These are phyloP conservation scores for Sitta europaea DNA, from an alignment of 2,113 vertebrate genomes.

Conservation along the genomic window DNA sequence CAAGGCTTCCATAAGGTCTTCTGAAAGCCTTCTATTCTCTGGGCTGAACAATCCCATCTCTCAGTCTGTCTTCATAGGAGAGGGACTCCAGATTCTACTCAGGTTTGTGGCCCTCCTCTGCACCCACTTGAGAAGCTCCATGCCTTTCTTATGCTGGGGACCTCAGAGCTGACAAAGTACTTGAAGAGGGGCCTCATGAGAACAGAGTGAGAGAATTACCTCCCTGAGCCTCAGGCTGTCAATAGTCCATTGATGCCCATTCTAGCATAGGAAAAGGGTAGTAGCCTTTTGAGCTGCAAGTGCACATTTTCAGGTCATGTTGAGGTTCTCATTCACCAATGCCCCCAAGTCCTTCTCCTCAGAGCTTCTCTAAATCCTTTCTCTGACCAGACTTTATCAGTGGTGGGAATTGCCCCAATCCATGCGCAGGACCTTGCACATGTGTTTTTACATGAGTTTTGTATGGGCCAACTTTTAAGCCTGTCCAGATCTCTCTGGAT, in stretches of 20 bases:
- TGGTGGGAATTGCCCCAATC: neutral
- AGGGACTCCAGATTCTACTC: neutral
- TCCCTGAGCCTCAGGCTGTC: neutral
- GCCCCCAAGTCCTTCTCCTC: neutral
- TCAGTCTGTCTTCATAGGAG: neutral
- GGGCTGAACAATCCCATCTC: neutral
- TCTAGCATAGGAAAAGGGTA: neutral
- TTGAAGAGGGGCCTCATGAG: fast-evolving
- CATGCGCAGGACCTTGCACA: neutral
- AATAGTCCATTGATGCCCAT: neutral
- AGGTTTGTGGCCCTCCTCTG: neutral
- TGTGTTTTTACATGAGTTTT: neutral
- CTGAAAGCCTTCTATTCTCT: neutral
- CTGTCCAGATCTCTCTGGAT: neutral
- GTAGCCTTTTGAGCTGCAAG: neutral
- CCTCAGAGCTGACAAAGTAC: neutral
- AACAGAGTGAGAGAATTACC: fast-evolving
- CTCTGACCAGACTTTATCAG: neutral
- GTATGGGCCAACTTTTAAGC: fast-evolving
- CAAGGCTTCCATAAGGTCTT: neutral
- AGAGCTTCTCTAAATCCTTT: neutral
- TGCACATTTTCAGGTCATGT: fast-evolving
- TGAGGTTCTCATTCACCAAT: neutral
- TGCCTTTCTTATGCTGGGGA: neutral
- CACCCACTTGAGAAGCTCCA: fast-evolving